Percentiles rank a stretch among this genome's conserved stretches.
Conservation (phyloP, 2,797 vertebrate species). For the Hyperoplus lanceolatus region DNA sequence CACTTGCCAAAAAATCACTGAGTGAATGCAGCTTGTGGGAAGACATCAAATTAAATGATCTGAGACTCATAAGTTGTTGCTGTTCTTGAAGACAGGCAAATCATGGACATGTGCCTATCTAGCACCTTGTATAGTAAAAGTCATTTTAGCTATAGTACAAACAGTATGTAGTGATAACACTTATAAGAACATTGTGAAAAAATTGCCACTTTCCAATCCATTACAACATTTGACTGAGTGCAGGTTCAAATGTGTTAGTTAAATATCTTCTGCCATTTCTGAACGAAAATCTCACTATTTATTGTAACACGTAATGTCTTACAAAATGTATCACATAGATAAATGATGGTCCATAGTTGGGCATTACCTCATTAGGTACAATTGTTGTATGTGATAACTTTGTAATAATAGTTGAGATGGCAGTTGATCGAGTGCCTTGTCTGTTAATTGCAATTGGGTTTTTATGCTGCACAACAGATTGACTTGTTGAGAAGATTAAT, state of each 20-base stretch:
- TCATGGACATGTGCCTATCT: background rate
- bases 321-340: conserved; percentile 7
- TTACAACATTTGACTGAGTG: background rate
- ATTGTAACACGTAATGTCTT: conserved; percentile 14
- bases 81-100: too few relatives aligned
- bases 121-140: background rate
- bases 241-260: background rate
- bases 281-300: conserved; percentile 14
- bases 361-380: conserved; percentile 45
- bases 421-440: conserved; percentile 40
- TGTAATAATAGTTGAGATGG: conserved; percentile 36
- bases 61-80: background rate
- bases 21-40: conserved; percentile 30
- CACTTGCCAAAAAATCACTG: conserved; percentile 44
- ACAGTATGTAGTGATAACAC: background rate
- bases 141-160: background rate
- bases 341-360: conserved; percentile 31
- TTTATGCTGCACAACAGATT: conserved; percentile 38
- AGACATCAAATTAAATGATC: conserved; percentile 41
- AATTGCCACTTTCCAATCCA: background rate
- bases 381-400: conserved; percentile 47
- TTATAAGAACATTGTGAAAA: background rate
- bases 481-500: conserved; percentile 60
- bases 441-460: conserved; percentile 54
- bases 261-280: conserved; percentile 13